These are phyloP conservation scores for Noctua janthe DNA, from an alignment of 2,888 invertebrate genomes.

Conservation along the genomic window DNA sequence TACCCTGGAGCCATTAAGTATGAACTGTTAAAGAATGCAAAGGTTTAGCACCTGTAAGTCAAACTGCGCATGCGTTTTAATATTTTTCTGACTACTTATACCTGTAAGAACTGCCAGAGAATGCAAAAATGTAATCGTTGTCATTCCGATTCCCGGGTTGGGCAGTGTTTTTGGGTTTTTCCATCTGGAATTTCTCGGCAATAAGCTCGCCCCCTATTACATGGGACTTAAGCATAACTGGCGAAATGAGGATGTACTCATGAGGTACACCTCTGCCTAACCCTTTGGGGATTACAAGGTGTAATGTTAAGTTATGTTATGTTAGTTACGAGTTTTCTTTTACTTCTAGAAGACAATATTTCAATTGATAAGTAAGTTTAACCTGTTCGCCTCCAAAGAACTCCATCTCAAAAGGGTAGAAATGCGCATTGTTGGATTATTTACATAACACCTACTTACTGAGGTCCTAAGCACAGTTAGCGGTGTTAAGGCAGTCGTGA, in stretches of 20 bases:
- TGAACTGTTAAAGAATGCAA: background rate
- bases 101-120: too few relatives aligned
- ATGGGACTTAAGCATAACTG: background rate
- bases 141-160: background rate
- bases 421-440: background rate
- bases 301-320: background rate
- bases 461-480: slow-evolving; percentile 18
- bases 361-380: background rate
- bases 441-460: background rate
- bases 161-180: too few relatives aligned
- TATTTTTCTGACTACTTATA: background rate
- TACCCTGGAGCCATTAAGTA: background rate
- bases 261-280: background rate
- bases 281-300: background rate
- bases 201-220: background rate
- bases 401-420: background rate
- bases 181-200: too few relatives aligned
- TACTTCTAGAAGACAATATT: background rate
- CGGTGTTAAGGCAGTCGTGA: slow-evolving; percentile 34
- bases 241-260: background rate
- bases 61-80: background rate
- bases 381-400: background rate
- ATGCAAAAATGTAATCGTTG: too few relatives aligned
- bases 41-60: background rate
- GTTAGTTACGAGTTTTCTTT: background rate